Evolutionary conservation across 2,888 invertebrate species (phyloP), one percentile per base, ranked within the genome.

Genomic region (Caenorhabditis imperialis): DNA sequence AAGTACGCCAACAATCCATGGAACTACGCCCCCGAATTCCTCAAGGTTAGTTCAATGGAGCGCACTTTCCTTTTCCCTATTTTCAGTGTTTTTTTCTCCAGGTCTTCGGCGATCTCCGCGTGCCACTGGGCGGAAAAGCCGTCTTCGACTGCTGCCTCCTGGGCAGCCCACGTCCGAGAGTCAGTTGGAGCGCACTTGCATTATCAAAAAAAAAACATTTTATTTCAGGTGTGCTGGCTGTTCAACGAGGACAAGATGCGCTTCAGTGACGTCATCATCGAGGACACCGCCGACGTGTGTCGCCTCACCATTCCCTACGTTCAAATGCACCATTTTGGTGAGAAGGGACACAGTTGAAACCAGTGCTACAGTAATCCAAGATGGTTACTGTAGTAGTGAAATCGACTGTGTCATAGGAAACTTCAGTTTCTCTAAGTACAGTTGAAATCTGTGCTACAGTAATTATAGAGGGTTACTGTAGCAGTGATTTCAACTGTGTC

Each of bases 91-190:
- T 12, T 42, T 81, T 51, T 30, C 42, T 79, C 20, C 71, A 84
- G 75, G 85, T 84, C 16, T 86, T 86, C 69, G 81, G 84, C 33
- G 86, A 86, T 47, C 76, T 85, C 7, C 72, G 85, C 16, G 78
- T 78, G 40, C 86, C 81, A 42, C 78, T 82, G 12, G 85, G 85
- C 30, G 84, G 84, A 23, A 79, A 77, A 37, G 87, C 86, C 20
- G 82, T 87, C n/a, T 88, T 87, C 65, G 87, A 87, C 55, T 88
- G 87, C 63, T 82, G 85, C 35, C 81, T 87, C 7, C 75, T 87
- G 12, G 87, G 87, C 50, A 83, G 84, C 44, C 87, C 87, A 12
- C 71, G 87, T 35, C 87, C 87, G 8, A 81, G 80, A 70, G 86
- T 86, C 23, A 48, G 54, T 23, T 25, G 12, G 14, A 40, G n/a